A percentile compares a stretch with the other conserved stretches of the same genome.
Evolutionary conservation across 2,888 invertebrate genomes (phyloP).

Genomic region (Scaptomyza reducta): DNA sequence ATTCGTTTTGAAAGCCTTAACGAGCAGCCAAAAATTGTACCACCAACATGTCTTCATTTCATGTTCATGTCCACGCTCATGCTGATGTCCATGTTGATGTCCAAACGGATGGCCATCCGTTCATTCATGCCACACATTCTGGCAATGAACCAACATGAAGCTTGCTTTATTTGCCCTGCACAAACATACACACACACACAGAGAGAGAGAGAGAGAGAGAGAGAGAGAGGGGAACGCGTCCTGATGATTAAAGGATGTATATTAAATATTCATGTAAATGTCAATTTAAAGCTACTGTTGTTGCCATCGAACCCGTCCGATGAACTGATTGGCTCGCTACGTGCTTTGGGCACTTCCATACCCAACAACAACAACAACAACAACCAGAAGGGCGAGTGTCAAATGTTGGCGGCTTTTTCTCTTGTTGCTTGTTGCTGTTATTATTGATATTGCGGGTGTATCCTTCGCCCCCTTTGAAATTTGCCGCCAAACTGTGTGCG

Average conservation of each 20-base stretch:
- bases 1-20: neutral
- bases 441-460: conserved; percentile 68
- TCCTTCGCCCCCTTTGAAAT: conserved; percentile 49
- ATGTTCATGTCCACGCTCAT: neutral
- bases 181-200: conserved; percentile 26
- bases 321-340: conserved; percentile 41
- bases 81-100: conserved; percentile 9
- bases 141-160: conserved; percentile 45
- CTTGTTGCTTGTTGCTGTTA: conserved; percentile 33
- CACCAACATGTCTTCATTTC: neutral
- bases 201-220: too few relatives aligned
- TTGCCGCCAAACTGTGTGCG: conserved; percentile 50
- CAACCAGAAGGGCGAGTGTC: conserved; percentile 47
- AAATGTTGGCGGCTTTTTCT: conserved; percentile 63
- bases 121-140: conserved; percentile 18
- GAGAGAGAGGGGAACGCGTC: too few relatives aligned
- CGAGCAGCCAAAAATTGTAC: conserved; percentile 1
- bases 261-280: conserved; percentile 81
- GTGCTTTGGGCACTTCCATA: conserved; percentile 29
- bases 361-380: conserved; percentile 5
- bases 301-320: conserved; percentile 17
- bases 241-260: conserved; percentile 75
- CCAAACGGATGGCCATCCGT: conserved; percentile 18
- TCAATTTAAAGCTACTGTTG: conserved; percentile 73
- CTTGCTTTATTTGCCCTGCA: conserved; percentile 52